Evolutionary conservation across 2,888 invertebrate species (phyloP).

Genomic region (Camptogramma bilineatum): DNA sequence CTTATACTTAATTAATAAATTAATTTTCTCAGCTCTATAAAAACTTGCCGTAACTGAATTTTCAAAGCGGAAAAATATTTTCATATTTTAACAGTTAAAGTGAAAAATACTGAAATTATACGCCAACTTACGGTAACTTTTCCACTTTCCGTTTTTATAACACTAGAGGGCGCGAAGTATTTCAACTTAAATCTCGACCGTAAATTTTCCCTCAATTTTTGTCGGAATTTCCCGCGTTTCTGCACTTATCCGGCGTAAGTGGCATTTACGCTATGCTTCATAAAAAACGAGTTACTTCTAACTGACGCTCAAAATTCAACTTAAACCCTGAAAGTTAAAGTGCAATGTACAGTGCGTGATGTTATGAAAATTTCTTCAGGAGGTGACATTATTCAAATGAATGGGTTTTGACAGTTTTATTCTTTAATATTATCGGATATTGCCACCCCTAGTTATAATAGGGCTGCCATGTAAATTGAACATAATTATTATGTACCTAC

Average conservation of each 20-base stretch:
- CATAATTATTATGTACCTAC: neutral
- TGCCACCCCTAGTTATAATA: constrained; percentile 35
- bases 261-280: constrained; percentile 63
- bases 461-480: constrained; percentile 25
- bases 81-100: constrained; percentile 12
- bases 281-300: constrained; percentile 52
- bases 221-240: constrained; percentile 41
- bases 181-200: constrained; percentile 52
- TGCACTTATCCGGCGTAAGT: constrained; percentile 54
- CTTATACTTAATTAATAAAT: too few species aligned
- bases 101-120: constrained; percentile 23
- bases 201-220: constrained; percentile 50
- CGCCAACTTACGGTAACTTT: constrained; percentile 21
- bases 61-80: neutral
- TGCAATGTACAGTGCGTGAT: neutral
- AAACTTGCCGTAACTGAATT: neutral
- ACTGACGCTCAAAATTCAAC: constrained; percentile 28
- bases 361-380: constrained; percentile 43
- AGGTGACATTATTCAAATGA: constrained; percentile 72
- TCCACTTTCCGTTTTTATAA: constrained; percentile 19
- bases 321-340: constrained; percentile 15
- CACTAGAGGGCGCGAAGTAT: constrained; percentile 38
- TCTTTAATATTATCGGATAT: constrained; percentile 65
- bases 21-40: too few species aligned
- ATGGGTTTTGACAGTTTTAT: constrained; percentile 78